Evolutionary conservation across 2,113 vertebrate genomes (phyloP).

Genomic region (Saguinus imperator): DNA sequence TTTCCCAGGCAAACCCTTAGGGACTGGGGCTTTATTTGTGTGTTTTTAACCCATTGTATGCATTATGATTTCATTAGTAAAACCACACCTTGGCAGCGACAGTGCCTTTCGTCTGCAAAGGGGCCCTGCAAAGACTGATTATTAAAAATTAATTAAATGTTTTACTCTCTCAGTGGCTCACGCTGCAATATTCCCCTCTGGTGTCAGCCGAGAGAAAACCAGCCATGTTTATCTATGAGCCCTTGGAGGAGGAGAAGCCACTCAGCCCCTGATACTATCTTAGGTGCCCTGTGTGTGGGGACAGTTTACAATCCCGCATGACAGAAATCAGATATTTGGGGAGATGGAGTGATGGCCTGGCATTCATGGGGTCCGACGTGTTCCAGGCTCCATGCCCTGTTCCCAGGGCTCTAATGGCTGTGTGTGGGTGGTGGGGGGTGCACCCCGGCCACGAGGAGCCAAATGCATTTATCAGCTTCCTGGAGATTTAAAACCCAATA

Average conservation of each 20-base stretch:
- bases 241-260: slow-evolving; percentile 48
- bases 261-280: slow-evolving; percentile 18
- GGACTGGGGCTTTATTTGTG: neutral
- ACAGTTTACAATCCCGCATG: neutral
- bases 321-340: neutral
- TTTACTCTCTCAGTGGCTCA: slow-evolving; percentile 68
- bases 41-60: neutral
- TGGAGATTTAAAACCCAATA: neutral
- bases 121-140: slow-evolving; percentile 29
- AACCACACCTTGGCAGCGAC: neutral
- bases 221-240: slow-evolving; percentile 61
- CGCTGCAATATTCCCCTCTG: slow-evolving; percentile 54
- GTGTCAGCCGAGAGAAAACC: slow-evolving; percentile 64
- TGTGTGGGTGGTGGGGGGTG: neutral
- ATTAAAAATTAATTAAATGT: slow-evolving; percentile 75
- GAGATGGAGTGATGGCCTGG: neutral
- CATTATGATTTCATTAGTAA: slow-evolving; percentile 17
- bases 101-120: neutral
- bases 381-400: neutral
- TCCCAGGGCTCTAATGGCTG: neutral
- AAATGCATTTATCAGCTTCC: neutral
- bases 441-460: rapidly evolving
- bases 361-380: neutral
- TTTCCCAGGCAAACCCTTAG: neutral
- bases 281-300: neutral